phyloP scores from a whole-genome alignment of 2,113 vertebrate species.

The Gambusia holbrooki region DNA sequence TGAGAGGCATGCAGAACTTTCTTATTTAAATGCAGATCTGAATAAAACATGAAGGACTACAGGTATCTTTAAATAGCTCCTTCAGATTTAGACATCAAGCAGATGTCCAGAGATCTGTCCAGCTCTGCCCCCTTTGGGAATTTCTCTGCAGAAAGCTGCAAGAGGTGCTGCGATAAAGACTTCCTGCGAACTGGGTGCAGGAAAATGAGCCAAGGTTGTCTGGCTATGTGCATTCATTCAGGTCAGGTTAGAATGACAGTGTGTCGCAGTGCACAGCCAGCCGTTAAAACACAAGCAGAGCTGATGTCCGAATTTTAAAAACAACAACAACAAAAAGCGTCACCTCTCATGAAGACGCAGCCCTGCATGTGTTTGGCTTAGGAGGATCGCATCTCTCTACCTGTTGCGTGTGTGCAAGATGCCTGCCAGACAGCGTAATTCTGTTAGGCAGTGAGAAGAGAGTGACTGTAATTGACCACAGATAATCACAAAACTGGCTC shows the following conservation, averaged over 20 bases:
- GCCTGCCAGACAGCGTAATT: conserved; percentile 48
- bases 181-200: conserved; percentile 30
- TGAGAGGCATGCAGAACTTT: not conserved
- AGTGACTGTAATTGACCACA: conserved; percentile 26
- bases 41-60: conserved; percentile 33
- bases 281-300: conserved; percentile 48
- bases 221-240: conserved; percentile 28
- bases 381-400: conserved; percentile 64
- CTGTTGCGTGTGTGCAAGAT: conserved; percentile 75
- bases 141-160: conserved; percentile 35
- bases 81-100: conserved; percentile 44
- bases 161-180: conserved; percentile 23
- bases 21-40: conserved; percentile 16
- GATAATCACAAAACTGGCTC: conserved; percentile 40
- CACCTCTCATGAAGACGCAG: conserved; percentile 26
- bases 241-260: conserved; percentile 39
- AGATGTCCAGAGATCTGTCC: conserved; percentile 34
- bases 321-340: not conserved
- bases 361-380: conserved; percentile 28
- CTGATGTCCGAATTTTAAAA: conserved; percentile 20
- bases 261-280: conserved; percentile 60
- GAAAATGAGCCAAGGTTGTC: conserved; percentile 20
- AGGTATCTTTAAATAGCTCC: conserved; percentile 57
- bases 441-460: conserved; percentile 44
- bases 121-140: conserved; percentile 25